These are phyloP conservation scores for Pseudochirops corinnae DNA, from an alignment of 2,797 vertebrate genomes.

Conservation along the genomic window DNA sequence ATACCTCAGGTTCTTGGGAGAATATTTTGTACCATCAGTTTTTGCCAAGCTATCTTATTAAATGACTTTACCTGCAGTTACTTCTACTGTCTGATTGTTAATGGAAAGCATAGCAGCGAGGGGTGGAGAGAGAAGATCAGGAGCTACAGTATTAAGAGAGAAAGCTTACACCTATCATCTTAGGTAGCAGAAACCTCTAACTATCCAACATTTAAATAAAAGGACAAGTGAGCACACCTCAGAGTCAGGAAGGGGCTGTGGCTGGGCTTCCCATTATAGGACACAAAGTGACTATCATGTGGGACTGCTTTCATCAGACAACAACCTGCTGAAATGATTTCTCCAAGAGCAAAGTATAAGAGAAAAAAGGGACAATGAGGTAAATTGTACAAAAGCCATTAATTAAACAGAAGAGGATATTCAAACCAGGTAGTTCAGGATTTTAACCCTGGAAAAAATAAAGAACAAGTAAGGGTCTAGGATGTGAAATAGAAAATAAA, in stretches of 20 bases:
- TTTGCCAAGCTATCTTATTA: neutral
- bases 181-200: neutral
- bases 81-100: neutral
- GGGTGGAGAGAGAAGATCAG: neutral
- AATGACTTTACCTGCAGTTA: neutral
- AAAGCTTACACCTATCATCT: neutral
- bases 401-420: neutral
- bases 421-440: neutral
- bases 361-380: neutral
- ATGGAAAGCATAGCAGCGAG: neutral
- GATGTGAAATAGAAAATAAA: neutral
- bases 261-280: neutral
- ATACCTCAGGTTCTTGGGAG: neutral
- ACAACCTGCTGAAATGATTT: neutral
- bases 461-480: neutral
- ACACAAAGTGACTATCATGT: neutral
- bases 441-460: neutral
- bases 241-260: neutral
- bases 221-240: neutral
- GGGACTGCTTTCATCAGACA: neutral
- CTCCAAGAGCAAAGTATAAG: neutral
- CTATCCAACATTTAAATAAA: neutral
- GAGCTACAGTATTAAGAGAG: too few species aligned
- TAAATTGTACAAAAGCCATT: neutral
- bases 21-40: neutral